Evolutionary conservation across 1,140 invertebrate species (phyloP).

Genomic region (Drosophila sucinea): DNA sequence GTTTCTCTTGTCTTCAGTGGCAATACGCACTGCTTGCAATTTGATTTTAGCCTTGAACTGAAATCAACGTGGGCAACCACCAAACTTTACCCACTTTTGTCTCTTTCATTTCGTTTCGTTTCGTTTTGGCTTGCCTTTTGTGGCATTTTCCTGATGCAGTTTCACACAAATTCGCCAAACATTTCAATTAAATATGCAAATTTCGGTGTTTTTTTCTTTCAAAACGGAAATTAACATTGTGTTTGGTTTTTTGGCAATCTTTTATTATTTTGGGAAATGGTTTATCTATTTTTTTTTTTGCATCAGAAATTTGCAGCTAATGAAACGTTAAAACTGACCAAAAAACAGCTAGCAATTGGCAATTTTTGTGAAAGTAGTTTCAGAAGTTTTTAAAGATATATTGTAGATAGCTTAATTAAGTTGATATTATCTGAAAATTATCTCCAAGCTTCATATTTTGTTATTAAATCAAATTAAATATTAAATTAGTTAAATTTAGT

Average conservation of each 20-base stretch:
- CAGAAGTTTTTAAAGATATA: neutral
- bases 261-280: conserved; percentile 35
- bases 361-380: neutral
- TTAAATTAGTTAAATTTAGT: no score
- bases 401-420: no score
- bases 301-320: conserved; percentile 12
- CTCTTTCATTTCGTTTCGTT: neutral
- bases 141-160: conserved; percentile 58
- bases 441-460: no score
- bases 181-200: conserved; percentile 56
- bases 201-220: conserved; percentile 28
- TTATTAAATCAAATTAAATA: no score
- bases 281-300: conserved; percentile 19
- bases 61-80: conserved; percentile 20
- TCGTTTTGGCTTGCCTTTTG: conserved; percentile 21
- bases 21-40: conserved; percentile 31
- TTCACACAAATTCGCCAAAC: conserved; percentile 14
- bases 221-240: conserved; percentile 44
- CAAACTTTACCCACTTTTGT: conserved; percentile 3
- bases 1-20: neutral
- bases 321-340: neutral
- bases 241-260: neutral
- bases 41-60: conserved; percentile 53
- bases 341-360: neutral
- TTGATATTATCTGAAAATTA: no score